Evolutionary conservation across 1,140 invertebrate species (phyloP).

Genomic region (Eubasilissa regina): DNA sequence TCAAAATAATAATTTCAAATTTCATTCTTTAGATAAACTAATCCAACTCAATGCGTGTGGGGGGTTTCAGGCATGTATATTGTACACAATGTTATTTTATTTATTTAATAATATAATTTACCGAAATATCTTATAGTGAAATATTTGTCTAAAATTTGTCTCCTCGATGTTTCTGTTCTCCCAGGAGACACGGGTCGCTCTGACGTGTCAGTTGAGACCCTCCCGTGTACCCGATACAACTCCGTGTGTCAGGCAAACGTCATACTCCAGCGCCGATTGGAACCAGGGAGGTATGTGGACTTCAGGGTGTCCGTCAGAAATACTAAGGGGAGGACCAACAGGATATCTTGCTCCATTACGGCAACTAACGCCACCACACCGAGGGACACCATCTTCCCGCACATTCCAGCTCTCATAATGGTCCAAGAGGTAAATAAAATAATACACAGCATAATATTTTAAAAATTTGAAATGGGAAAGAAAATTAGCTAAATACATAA

Average conservation of each 20-base stretch:
- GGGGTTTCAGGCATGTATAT: no score
- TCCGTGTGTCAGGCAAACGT: slow-evolving; percentile 90
- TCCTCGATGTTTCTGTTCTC: slow-evolving; percentile 14
- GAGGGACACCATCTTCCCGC: slow-evolving; percentile 86
- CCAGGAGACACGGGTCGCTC: slow-evolving; percentile 77
- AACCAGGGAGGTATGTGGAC: slow-evolving; percentile 85
- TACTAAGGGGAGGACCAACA: slow-evolving; percentile 82
- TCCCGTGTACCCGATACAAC: slow-evolving; percentile 87
- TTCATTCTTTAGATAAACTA: no score
- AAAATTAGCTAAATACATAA: slow-evolving; percentile 5
- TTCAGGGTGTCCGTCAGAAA: slow-evolving; percentile 84
- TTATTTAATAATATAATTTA: no score
- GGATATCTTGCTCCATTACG: slow-evolving; percentile 85
- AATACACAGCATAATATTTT: background rate
- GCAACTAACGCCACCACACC: slow-evolving; percentile 87
- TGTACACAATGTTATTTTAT: no score
- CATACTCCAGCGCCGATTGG: slow-evolving; percentile 80
- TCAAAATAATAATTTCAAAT: slow-evolving; percentile 32
- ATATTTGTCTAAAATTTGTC: background rate
- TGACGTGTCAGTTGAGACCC: slow-evolving; percentile 82
- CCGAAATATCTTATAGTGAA: no score
- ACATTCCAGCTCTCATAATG: slow-evolving; percentile 84
- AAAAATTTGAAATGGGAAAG: slow-evolving; percentile 12
- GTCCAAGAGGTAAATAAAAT: slow-evolving; percentile 80
- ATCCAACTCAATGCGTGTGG: no score